A percentile compares a stretch with the other conserved stretches of the same genome.
phyloP scores from a whole-genome alignment of 2,888 invertebrate species.

The Lithophane semibrunnea region DNA sequence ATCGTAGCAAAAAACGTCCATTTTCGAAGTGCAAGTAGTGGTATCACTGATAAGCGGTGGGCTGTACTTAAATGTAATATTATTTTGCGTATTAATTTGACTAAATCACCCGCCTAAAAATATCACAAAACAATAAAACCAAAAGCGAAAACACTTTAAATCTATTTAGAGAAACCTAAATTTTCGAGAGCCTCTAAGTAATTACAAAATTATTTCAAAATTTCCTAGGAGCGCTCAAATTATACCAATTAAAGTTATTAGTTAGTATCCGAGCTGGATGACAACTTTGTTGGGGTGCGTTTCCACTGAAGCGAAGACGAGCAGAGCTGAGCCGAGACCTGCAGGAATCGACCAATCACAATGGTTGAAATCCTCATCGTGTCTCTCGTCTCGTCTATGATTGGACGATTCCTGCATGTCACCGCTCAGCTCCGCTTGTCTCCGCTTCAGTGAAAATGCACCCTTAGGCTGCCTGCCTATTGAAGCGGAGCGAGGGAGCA shows the following conservation, averaged over 20 bases:
- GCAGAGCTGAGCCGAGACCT: too few species aligned
- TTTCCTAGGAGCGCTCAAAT: slow-evolving; percentile 32
- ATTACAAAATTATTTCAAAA: slow-evolving; percentile 33
- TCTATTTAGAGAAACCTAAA: slow-evolving; percentile 17
- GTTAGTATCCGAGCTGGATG: slow-evolving; percentile 16
- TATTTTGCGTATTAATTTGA: not conserved
- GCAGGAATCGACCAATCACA: too few species aligned
- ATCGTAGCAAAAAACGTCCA: not conserved
- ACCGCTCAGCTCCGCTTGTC: too few species aligned
- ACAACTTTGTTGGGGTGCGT: slow-evolving; percentile 43
- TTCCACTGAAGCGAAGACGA: too few species aligned
- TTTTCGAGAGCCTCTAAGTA: slow-evolving; percentile 14
- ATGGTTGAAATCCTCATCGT: too few species aligned
- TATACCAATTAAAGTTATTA: slow-evolving; percentile 44
- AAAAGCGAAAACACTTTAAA: slow-evolving; percentile 3
- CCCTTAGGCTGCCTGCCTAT: slow-evolving; percentile 17
- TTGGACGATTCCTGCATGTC: too few species aligned
- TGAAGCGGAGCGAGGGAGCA: slow-evolving; percentile 16
- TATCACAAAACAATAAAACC: not conserved
- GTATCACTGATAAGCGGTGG: too few species aligned
- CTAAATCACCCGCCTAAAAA: not conserved
- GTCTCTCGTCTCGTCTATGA: too few species aligned
- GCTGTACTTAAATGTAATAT: not conserved
- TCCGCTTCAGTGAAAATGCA: too few species aligned
- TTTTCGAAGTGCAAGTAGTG: not conserved